Conservation (phyloP, 2,888 invertebrate species). For the Agrilus biguttatus region DNA sequence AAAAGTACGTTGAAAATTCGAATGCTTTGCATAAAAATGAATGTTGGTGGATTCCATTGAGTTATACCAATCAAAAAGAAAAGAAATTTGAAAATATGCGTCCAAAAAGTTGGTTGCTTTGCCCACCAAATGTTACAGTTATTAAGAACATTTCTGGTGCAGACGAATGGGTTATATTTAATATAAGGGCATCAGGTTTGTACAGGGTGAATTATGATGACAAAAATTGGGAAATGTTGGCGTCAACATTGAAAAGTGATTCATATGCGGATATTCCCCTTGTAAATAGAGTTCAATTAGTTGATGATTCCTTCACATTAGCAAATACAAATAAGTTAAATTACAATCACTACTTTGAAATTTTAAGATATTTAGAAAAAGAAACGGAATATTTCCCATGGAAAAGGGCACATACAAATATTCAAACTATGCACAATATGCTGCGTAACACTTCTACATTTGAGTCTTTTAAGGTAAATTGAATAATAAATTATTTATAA, state of each 20-base stretch:
- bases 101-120: conserved; percentile 40
- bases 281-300: conserved; percentile 65
- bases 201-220: conserved; percentile 67
- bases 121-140: conserved; percentile 14
- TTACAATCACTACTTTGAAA: conserved; percentile 45
- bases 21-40: too few species aligned
- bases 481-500: conserved; percentile 1
- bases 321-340: conserved; percentile 49
- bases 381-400: too few species aligned
- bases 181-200: conserved; percentile 51
- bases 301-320: conserved; percentile 64
- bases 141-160: conserved; percentile 26
- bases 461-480: conserved; percentile 43
- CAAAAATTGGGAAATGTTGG: conserved; percentile 56
- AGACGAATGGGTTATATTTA: conserved; percentile 57
- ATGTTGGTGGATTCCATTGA: too few species aligned
- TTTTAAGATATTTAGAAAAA: conserved; percentile 33
- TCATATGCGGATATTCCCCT: conserved; percentile 41
- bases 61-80: conserved; percentile 18
- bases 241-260: conserved; percentile 38
- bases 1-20: too few species aligned
- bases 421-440: conserved; percentile 43
- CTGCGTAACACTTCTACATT: conserved; percentile 44
- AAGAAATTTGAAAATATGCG: too few species aligned
- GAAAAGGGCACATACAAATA: conserved; percentile 30